These are phyloP conservation scores for Hetaerina americana DNA, from an alignment of 1,140 invertebrate species.

Conservation along the genomic window DNA sequence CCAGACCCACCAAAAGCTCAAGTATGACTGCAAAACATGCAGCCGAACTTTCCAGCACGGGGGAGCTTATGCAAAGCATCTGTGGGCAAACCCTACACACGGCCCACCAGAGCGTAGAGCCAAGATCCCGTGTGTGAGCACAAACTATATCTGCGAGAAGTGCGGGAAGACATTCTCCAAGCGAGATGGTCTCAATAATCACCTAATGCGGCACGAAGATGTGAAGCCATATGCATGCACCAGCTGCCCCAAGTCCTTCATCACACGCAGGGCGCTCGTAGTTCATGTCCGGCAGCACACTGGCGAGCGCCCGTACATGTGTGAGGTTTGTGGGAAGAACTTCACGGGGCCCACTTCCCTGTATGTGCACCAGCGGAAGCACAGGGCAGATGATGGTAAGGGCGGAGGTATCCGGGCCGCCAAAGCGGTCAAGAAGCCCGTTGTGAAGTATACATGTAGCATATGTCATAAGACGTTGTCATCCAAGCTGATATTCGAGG, in stretches of 20 bases:
- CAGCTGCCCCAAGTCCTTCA: not conserved
- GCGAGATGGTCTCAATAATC: not conserved
- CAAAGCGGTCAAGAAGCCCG: not conserved
- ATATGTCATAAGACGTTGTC: conserved; percentile 6
- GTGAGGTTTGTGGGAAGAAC: conserved; percentile 2
- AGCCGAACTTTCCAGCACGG: not conserved
- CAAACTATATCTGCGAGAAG: not conserved
- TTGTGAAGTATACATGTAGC: not conserved
- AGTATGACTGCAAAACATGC: not conserved
- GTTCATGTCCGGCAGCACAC: conserved; percentile 10
- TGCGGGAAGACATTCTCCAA: not conserved
- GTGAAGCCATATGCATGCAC: not conserved
- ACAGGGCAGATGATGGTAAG: too few relatives aligned
- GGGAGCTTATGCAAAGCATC: not conserved
- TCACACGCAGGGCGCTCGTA: not conserved
- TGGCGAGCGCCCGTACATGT: conserved; percentile 6
- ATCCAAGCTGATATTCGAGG: not conserved
- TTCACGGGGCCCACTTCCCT: conserved; percentile 7
- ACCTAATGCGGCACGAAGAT: not conserved
- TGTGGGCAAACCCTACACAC: not conserved
- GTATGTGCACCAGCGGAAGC: conserved; percentile 3
- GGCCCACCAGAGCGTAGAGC: too few relatives aligned
- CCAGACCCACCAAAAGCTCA: not conserved
- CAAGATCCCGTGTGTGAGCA: not conserved
- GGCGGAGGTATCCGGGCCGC: too few relatives aligned